Conservation (phyloP, 2,888 invertebrate genomes). For the Girardia tigrina region DNA sequence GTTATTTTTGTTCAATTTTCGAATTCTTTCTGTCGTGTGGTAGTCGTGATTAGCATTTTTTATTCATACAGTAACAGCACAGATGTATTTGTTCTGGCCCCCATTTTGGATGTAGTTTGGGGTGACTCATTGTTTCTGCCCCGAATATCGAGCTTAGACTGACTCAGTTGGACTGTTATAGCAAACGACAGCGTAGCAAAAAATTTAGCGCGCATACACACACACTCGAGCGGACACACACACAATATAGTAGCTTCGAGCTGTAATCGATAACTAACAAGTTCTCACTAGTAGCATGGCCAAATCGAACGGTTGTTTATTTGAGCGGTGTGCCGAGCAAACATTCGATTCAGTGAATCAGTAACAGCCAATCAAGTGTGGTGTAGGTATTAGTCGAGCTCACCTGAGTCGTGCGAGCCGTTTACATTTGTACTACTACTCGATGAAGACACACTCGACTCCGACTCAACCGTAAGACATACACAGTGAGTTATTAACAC, state of each 20-base stretch:
- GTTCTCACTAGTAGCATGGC: conserved; percentile 15
- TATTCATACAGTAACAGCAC: too few relatives aligned
- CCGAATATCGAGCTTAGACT: conserved; percentile 18
- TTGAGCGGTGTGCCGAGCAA: neutral
- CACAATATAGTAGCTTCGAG: neutral
- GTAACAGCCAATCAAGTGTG: conserved; percentile 17
- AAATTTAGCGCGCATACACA: too few relatives aligned
- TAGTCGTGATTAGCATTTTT: too few relatives aligned
- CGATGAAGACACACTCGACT: conserved; percentile 6
- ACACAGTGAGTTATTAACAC: conserved; percentile 8
- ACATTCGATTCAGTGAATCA: conserved; percentile 12
- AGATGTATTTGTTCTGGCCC: conserved; percentile 20
- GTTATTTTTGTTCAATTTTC: too few relatives aligned
- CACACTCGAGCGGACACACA: neutral
- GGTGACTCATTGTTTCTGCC: conserved; percentile 11
- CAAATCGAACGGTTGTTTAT: conserved; percentile 16
- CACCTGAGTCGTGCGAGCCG: conserved; percentile 17
- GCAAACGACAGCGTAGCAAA: conserved; percentile 15
- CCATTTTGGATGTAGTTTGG: conserved; percentile 6
- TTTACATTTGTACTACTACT: conserved; percentile 15
- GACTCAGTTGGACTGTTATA: conserved; percentile 8
- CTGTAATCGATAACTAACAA: neutral
- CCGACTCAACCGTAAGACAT: neutral
- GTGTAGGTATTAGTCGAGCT: conserved; percentile 1
- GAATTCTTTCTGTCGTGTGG: too few relatives aligned